Conservation (phyloP, 1,140 invertebrate species). For the Helicoverpa zea region DNA sequence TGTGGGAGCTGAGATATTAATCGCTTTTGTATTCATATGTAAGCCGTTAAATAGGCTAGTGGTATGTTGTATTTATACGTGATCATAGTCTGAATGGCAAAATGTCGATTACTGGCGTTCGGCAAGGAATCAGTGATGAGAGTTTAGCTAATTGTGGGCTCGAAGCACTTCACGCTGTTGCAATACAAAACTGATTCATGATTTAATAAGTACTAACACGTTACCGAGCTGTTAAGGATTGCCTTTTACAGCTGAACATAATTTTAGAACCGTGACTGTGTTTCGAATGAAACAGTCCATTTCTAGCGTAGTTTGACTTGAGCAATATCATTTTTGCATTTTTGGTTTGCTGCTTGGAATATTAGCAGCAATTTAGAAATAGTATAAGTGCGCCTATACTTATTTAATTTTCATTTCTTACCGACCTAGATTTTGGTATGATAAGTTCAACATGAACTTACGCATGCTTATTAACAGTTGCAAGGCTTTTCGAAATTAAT, state of each 20-base stretch:
- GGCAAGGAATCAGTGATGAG: slow-evolving; percentile 35
- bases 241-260: slow-evolving; percentile 41
- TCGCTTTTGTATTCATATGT: slow-evolving; percentile 56
- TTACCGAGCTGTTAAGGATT: slow-evolving; percentile 40
- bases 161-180: slow-evolving; percentile 11
- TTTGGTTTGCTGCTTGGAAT: not conserved
- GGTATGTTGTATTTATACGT: slow-evolving; percentile 49
- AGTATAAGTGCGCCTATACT: not conserved
- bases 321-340: slow-evolving; percentile 19
- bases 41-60: slow-evolving; percentile 49
- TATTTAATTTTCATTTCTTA: not conserved
- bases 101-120: slow-evolving; percentile 21
- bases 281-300: slow-evolving; percentile 36
- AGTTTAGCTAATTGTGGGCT: slow-evolving; percentile 31
- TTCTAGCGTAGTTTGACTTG: slow-evolving; percentile 20
- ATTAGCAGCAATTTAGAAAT: not conserved
- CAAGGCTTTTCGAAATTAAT: no score
- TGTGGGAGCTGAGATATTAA: slow-evolving; percentile 63
- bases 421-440: no score
- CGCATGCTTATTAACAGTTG: no score
- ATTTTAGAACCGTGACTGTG: slow-evolving; percentile 36
- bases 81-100: slow-evolving; percentile 28
- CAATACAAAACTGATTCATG: slow-evolving; percentile 44
- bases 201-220: slow-evolving; percentile 41
- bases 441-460: no score